Conservation (phyloP, 1,140 invertebrate species). For the Drosophila teissieri region DNA sequence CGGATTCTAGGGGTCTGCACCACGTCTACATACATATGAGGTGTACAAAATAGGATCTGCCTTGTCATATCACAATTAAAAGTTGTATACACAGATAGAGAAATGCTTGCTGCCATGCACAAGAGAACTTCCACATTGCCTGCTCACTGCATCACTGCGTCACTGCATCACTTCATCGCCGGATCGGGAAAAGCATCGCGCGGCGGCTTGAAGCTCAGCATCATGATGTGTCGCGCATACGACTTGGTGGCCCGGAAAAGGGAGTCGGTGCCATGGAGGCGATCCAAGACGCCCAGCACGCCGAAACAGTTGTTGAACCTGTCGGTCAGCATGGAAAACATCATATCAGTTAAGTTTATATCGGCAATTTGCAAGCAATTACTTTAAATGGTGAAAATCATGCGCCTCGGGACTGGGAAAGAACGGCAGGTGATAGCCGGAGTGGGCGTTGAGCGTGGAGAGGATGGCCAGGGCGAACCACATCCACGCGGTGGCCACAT, state of each 20-base stretch:
- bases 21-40: slow-evolving; percentile 20
- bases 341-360: not conserved
- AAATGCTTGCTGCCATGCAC: slow-evolving; percentile 7
- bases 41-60: slow-evolving; percentile 43
- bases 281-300: slow-evolving; percentile 93
- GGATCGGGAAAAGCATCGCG: slow-evolving; percentile 91
- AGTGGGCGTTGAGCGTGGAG: slow-evolving; percentile 93
- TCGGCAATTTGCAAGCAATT: slow-evolving; percentile 45
- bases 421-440: slow-evolving; percentile 95
- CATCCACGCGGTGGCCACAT: slow-evolving; percentile 92
- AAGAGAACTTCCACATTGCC: not conserved
- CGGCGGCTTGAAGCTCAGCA: slow-evolving; percentile 91
- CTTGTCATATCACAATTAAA: slow-evolving; percentile 37
- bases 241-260: slow-evolving; percentile 90
- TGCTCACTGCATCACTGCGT: slow-evolving; percentile 36
- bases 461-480: slow-evolving; percentile 93
- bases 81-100: slow-evolving; percentile 41
- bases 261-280: slow-evolving; percentile 93
- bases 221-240: slow-evolving; percentile 91
- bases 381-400: slow-evolving; percentile 96
- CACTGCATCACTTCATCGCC: slow-evolving; percentile 73
- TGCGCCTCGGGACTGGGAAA: slow-evolving; percentile 95
- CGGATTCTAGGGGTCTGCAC: slow-evolving; percentile 7
- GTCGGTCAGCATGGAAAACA: not conserved
- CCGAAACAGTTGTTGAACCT: slow-evolving; percentile 95